phyloP scores from a whole-genome alignment of 1,140 invertebrate species.

The Calycopis cecrops region DNA sequence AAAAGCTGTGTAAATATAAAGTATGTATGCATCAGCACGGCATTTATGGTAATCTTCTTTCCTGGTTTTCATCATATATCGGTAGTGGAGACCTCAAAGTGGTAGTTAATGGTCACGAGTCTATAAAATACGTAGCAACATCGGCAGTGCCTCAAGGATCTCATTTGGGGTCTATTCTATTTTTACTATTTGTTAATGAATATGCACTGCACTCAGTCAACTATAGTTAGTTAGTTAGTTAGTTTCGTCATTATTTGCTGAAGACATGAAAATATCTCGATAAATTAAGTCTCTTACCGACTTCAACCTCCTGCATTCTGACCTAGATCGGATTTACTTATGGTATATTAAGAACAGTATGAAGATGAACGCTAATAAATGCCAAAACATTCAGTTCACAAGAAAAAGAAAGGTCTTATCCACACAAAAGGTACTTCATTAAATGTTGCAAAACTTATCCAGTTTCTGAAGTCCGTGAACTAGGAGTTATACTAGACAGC shows the following conservation, averaged over 20 bases:
- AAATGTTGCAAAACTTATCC: background rate
- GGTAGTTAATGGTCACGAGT: conserved; percentile 1
- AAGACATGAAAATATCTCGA: background rate
- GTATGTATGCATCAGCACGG: background rate
- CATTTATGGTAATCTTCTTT: background rate
- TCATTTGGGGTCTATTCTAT: background rate
- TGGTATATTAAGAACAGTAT: background rate
- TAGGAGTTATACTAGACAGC: background rate
- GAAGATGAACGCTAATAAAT: background rate
- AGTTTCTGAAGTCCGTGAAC: background rate
- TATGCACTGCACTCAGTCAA: background rate
- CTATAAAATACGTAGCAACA: background rate
- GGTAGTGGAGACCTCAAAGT: background rate
- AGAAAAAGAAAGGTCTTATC: background rate
- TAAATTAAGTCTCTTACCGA: background rate
- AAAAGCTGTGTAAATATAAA: too few species aligned
- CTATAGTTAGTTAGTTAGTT: too few species aligned
- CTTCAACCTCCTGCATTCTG: background rate
- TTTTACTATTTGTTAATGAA: background rate
- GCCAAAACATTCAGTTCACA: background rate
- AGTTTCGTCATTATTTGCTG: background rate
- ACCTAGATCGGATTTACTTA: background rate
- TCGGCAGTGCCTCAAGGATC: background rate
- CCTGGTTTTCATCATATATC: background rate
- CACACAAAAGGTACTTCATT: background rate